Conservation (phyloP, 2,797 vertebrate species). For the Bradypodion pumilum region DNA sequence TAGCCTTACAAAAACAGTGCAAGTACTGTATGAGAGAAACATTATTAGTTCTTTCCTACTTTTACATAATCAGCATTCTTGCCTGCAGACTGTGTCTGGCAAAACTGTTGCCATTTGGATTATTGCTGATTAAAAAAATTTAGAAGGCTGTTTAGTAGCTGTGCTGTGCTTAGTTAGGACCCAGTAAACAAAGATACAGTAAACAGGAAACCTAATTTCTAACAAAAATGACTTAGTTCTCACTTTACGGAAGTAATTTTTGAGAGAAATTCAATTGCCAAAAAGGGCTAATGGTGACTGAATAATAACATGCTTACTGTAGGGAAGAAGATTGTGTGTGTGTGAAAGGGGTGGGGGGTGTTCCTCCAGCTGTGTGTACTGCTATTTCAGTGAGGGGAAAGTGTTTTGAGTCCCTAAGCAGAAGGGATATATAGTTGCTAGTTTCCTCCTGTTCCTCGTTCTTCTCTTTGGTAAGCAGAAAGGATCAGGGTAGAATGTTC, state of each 20-base stretch:
- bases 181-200: not conserved
- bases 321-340: not conserved
- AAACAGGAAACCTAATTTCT: not conserved
- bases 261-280: not conserved
- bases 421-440: not conserved
- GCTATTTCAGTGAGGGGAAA: not conserved
- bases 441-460: not conserved
- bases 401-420: not conserved
- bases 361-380: not conserved
- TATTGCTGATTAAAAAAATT: not conserved
- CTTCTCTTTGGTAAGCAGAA: slow-evolving; percentile 5
- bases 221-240: not conserved
- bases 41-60: not conserved
- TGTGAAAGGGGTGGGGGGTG: too few species aligned
- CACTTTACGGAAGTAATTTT: slow-evolving; percentile 2
- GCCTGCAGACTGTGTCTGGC: not conserved
- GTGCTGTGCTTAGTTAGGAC: not conserved
- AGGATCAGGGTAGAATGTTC: not conserved
- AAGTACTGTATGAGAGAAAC: not conserved
- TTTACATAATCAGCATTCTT: not conserved
- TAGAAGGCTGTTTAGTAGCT: not conserved
- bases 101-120: not conserved
- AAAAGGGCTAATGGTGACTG: not conserved
- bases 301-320: not conserved
- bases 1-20: not conserved